Evolutionary conservation across 2,113 vertebrate species (phyloP), one percentile per base, ranked within the genome.

Genomic region (Rhynchomys soricoides): DNA sequence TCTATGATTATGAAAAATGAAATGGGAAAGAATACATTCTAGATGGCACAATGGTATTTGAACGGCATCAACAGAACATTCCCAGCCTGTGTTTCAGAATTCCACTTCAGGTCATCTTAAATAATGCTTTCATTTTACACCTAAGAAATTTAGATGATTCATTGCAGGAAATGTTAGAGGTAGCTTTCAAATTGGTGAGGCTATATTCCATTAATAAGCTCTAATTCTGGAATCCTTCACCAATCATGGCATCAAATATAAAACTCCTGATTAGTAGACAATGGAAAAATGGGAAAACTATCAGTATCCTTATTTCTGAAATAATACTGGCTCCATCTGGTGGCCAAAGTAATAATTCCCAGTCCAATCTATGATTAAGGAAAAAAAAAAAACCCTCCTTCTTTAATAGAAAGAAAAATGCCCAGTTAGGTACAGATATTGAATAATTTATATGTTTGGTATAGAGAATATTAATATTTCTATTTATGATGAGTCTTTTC

Each of bases 311-410:
- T 50, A 82, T 0, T 94, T 96, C 7, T 62, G 66, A 95, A 97
- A 96, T 97, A 92, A 90, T 98, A 86, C 94, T 98, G 93, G 98
- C 98, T 98, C 98, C 98, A 98, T 97, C 98, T 99, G 96, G 97
- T 98, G 98, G 98, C 34, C 94, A 97, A 96, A 98, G 64, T 62
- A 81, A 90, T 90, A 74, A 94, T 81, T 94, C 34, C 52, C 37
- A 93, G 24, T 55, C 26, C 8, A 2, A 70, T 34, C 34, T 64
- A 77, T 50, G 31, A 81, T 48, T 77, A 71, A 71, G 22, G 4
- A 57, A 74, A 68, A 68, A n/a, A n/a, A 16, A 40, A 71, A 70
- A 37, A 70, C 0, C 15, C 3, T 1, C 2, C 85, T 85, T 90
- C 29, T 86, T 81, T 34, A 91, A 57, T 4, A 68, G 59, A 45